These are phyloP conservation scores for Muscicapa striata DNA, from an alignment of 2,797 vertebrate species.

Conservation along the genomic window DNA sequence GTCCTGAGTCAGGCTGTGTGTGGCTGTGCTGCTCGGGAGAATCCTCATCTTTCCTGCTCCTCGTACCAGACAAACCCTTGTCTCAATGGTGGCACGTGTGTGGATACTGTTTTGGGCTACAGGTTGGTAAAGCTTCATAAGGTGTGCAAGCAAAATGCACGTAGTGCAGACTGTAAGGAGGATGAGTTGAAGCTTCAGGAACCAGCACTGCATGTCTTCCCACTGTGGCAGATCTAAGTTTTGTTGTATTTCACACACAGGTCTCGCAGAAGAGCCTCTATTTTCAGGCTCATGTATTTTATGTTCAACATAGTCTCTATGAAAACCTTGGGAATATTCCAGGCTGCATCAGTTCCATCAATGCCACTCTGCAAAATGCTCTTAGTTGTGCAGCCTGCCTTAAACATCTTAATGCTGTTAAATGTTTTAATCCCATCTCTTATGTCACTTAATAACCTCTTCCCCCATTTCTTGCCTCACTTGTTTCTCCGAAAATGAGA, in stretches of 20 bases:
- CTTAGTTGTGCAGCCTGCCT: background rate
- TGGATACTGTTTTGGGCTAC: conserved; percentile 85
- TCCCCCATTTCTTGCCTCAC: background rate
- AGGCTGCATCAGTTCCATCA: background rate
- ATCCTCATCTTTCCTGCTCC: conserved; percentile 80
- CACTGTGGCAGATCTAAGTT: background rate
- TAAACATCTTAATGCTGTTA: background rate
- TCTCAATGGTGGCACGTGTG: conserved; percentile 85
- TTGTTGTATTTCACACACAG: background rate
- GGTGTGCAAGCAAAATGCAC: background rate
- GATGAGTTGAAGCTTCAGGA: background rate
- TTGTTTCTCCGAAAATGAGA: background rate
- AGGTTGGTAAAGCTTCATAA: conserved; percentile 73
- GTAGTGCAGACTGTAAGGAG: background rate
- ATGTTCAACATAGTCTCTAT: background rate
- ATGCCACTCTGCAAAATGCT: background rate
- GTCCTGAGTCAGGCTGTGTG: conserved; percentile 75
- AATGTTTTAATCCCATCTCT: background rate
- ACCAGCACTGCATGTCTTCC: background rate
- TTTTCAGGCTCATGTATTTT: background rate
- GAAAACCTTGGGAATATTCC: background rate
- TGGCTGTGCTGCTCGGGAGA: conserved; percentile 82
- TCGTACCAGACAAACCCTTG: conserved; percentile 82
- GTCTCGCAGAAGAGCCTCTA: background rate
- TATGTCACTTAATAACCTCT: background rate